Base-by-base conservation (phyloP, 64 coral and sea anemone genomes). In the Porites lutea region DNA sequence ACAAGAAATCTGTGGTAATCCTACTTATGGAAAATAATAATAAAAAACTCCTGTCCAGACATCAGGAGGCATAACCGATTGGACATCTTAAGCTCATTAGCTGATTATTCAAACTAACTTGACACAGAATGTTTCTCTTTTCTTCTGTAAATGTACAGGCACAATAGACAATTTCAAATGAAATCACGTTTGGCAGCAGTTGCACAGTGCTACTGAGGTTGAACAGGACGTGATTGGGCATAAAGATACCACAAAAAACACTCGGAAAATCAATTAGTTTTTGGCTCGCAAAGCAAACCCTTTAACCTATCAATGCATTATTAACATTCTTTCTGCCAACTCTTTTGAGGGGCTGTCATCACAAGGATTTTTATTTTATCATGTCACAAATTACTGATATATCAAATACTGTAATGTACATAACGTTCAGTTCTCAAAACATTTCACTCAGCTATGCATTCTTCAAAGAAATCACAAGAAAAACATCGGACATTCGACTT, bases 231-330 rank as follows among this genome's bases (percentile, higher is more conserved):
- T 45, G 37, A 62, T 45, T 13, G 16, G 13, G 63, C 10, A 21
- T 7, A 4, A 16, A 5, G 13, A n/a, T 68, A 44, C 47, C 4
- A 18, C 13, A 76, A 52, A 37, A 21, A 22, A 43, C 48, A 84
- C 81, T 84, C n/a, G 47, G 48, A 67, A 67, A 84, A 84, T 18
- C n/a, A 84, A 84, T 84, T 84, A 63, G n/a, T 84, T 67, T 69
- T 68, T 69, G 81, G 81, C 81, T 84, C 62, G 18, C 63, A 69
- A 4, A 84, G 6, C 48, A 3, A 68, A 67, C 6, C 47, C 44
- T 68, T 49, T n/a, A 84, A 68, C 6, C 47, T 46, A 52, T 66
- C 44, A 84, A 19, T 68, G 47, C 61, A 84, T 84, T 52, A 84
- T 69, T 84, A 45, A 84, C 65, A 84, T 84, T 84, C 81, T 69